Percentiles rank a stretch among this genome's conserved stretches.
Conservation (phyloP, 2,888 invertebrate species). For the Heliothis peltigera region DNA sequence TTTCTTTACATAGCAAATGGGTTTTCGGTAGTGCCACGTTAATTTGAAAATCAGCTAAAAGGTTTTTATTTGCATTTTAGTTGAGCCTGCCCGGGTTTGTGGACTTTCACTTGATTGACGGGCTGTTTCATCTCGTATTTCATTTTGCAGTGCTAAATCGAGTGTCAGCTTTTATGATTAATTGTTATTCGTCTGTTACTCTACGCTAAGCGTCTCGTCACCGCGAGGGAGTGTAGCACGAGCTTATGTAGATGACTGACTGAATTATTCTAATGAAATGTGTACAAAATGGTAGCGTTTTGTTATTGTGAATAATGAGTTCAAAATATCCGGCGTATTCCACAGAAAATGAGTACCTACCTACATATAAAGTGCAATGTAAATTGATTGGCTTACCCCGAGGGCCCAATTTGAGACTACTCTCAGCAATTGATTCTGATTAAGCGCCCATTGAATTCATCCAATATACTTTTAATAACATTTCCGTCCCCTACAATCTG, state of each 20-base stretch:
- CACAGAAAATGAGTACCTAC: neutral
- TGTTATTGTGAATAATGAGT: slow-evolving; percentile 4
- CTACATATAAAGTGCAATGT: neutral
- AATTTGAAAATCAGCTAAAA: slow-evolving; percentile 42
- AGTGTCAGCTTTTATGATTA: slow-evolving; percentile 33
- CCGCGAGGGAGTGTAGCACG: neutral
- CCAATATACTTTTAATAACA: slow-evolving; percentile 7
- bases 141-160: slow-evolving; percentile 32
- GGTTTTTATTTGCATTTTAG: slow-evolving; percentile 26
- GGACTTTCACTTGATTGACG: slow-evolving; percentile 35
- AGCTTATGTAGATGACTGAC: slow-evolving; percentile 11
- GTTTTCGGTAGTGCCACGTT: slow-evolving; percentile 11
- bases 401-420: neutral
- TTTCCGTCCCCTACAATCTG: slow-evolving; percentile 4
- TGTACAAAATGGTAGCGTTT: neutral
- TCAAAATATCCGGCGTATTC: neutral
- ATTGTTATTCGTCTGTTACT: slow-evolving; percentile 18
- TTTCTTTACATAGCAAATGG: slow-evolving; percentile 49
- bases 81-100: slow-evolving; percentile 7
- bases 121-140: slow-evolving; percentile 39
- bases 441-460: neutral
- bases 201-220: neutral
- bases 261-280: slow-evolving; percentile 2
- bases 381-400: neutral
- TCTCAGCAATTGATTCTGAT: neutral